Base-by-base conservation (phyloP, 2,797 vertebrate species). In the Lepus townsendii region DNA sequence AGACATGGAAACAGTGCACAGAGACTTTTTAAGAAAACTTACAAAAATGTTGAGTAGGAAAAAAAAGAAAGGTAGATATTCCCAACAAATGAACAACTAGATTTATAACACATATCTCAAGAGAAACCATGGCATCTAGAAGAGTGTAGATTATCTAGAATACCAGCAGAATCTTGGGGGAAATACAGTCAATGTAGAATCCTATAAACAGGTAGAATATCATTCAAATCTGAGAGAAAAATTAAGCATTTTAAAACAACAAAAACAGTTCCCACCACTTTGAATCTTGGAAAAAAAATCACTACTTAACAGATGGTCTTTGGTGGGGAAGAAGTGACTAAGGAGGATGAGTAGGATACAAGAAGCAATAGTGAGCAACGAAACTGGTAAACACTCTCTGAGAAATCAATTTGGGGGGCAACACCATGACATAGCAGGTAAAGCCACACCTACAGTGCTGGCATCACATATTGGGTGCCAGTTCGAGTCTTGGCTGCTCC, bases 261-360 rank as follows among this genome's bases (percentile, higher is more conserved):
- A 88, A 71, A 83, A 8, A 22, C 52, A 62, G 6, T 69, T 27
- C 8, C 42, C 54, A 60, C 71, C 6, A 24, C 30, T 79, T 88
- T 42, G 50, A 88, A 91, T 68, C 30, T 63, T 76, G 38, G 22
- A 80, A 42, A 75, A 75, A 80, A 62, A 85, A 86, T 7, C 85
- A 69, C 24, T 72, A 47, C 19, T 52, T 42, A 12, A 83, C 60
- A 73, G 26, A 66, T n/a, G 5, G 30, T 50, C 7, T 72, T 89
- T 38, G 26, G 4, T 4, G 17, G 22, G n/a, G 14, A 3, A 54
- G 10, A 30, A n/a, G 27, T 47, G 52, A 73, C 52, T 84, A n/a
- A 76, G 80, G 68, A 90, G 60, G 22, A 80, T 35, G 9, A 42
- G 0, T 32, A 86, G n/a, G 52, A 77, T 60, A 35, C 12, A 93